These are phyloP conservation scores for Nothoprocta pentlandii DNA, from an alignment of 2,113 vertebrate genomes.

Conservation along the genomic window DNA sequence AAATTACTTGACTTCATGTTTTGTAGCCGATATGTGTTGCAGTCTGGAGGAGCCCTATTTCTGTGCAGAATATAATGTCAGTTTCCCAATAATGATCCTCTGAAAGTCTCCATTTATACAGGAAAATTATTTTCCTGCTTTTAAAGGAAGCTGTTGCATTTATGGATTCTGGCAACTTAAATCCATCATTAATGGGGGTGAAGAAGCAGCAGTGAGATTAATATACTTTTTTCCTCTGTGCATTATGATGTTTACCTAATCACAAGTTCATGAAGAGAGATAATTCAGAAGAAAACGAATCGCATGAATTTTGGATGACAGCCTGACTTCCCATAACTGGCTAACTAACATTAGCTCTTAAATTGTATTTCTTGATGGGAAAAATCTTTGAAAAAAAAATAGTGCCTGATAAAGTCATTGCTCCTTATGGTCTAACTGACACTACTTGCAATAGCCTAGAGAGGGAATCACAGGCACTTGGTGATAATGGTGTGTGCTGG, in stretches of 20 bases:
- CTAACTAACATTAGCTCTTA: conserved; percentile 54
- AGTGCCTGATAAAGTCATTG: neutral
- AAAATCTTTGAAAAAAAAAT: conserved; percentile 23
- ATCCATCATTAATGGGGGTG: conserved; percentile 41
- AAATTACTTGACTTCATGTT: conserved; percentile 63
- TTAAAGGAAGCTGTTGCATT: conserved; percentile 70
- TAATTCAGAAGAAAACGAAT: conserved; percentile 58
- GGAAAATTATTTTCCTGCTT: conserved; percentile 70
- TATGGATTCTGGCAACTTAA: conserved; percentile 66
- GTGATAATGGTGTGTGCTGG: conserved; percentile 15
- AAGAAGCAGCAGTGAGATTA: conserved; percentile 33
- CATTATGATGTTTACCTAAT: conserved; percentile 46
- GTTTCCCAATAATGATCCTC: conserved; percentile 66
- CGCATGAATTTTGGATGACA: conserved; percentile 68
- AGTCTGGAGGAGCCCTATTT: conserved; percentile 62
- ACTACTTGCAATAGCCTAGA: conserved; percentile 51
- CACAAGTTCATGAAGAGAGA: conserved; percentile 44
- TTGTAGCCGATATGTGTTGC: conserved; percentile 49
- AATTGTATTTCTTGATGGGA: conserved; percentile 62
- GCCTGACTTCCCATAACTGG: conserved; percentile 58
- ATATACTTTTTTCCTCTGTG: conserved; percentile 52
- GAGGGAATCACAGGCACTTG: conserved; percentile 44
- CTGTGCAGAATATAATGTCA: conserved; percentile 60
- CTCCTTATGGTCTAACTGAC: conserved; percentile 49
- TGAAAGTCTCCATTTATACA: conserved; percentile 67